Evolutionary conservation across 30 jellyfish, hydroid and myxozoan genomes (phyloP).

Genomic region (Haliclystus octoradiatus): DNA sequence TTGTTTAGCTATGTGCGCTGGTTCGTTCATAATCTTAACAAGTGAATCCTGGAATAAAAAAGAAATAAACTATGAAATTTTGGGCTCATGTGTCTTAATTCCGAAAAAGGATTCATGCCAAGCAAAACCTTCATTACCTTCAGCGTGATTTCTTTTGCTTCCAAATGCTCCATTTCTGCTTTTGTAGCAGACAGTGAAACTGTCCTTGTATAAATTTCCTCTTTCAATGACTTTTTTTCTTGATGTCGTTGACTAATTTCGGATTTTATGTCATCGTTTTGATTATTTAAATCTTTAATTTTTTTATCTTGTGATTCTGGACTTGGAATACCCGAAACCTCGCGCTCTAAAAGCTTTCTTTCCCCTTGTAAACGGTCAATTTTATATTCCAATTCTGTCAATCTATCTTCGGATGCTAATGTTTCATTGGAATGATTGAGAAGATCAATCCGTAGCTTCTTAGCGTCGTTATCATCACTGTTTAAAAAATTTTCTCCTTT

Average conservation of each 20-base stretch:
- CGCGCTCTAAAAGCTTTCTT: conserved; percentile 53
- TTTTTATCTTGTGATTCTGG: conserved; percentile 72
- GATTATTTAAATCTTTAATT: conserved; percentile 32
- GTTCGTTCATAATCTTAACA: conserved; percentile 57
- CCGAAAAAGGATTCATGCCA: background rate
- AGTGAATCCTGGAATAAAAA: conserved; percentile 39
- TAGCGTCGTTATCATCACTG: conserved; percentile 83
- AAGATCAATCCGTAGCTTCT: conserved; percentile 49
- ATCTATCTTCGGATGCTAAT: conserved; percentile 63
- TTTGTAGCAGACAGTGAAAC: conserved; percentile 20
- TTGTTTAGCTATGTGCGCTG: conserved; percentile 75
- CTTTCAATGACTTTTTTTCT: conserved; percentile 63
- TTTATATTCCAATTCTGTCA: conserved; percentile 45
- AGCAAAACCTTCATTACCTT: conserved; percentile 27
- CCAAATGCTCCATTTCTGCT: conserved; percentile 46
- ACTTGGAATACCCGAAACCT: conserved; percentile 58
- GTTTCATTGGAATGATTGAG: conserved; percentile 59
- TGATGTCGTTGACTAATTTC: conserved; percentile 78
- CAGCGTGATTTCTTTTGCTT: conserved; percentile 37
- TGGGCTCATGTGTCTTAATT: background rate
- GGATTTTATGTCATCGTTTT: conserved; percentile 48
- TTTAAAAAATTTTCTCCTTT: conserved; percentile 79
- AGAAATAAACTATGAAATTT: background rate
- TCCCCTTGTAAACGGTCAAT: conserved; percentile 62
- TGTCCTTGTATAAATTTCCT: conserved; percentile 40